Evolutionary conservation across 2,113 vertebrate genomes (phyloP), one percentile per base, ranked within the genome.

Genomic region (Crotalus viridis): DNA sequence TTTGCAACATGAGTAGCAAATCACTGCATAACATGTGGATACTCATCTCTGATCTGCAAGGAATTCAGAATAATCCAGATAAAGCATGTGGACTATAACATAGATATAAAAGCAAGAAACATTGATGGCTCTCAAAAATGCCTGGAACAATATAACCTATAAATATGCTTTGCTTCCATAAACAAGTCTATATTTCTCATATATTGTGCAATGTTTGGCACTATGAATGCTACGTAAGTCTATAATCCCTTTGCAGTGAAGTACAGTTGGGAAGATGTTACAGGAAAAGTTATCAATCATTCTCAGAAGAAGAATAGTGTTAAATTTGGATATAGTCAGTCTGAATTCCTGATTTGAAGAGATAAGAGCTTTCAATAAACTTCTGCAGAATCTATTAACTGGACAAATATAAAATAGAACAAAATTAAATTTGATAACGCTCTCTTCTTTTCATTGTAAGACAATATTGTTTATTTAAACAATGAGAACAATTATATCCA

Each of bases 11-110:
- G 12, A 91, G 85, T 55, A 74, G 93, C 89, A 94, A 92, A 92
- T 94, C 94, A 94, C 93, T 95, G 94, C 93, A 89, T 94, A 96
- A 96, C 95, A 95, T 93, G 88, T 94, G 95, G 94, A 95, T 0
- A 69, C 86, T 85, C 85, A 91, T 0, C 39, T 92, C 88, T 90
- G 93, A 96, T 93, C 98, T 98, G 97, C 46, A 96, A 91, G 56
- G 91, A 96, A 91, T 95, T 92, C 85, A 95, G 95, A 89, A 94
- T 46, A 51, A 74, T 96, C 4, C 88, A 59, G 54, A 88, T 88
- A 88, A 94, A 0, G 1, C 8, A 93, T 7, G 85, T 54, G 10
- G 64, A 93, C 89, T 92, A 74, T 94, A 33, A 74, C 93, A 94
- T 59, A 92, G 46, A 2, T 89, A 93, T 5, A 91, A 0, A 89